Base-by-base conservation (phyloP, 2,113 vertebrate genomes). In the Pardalotus punctatus region DNA sequence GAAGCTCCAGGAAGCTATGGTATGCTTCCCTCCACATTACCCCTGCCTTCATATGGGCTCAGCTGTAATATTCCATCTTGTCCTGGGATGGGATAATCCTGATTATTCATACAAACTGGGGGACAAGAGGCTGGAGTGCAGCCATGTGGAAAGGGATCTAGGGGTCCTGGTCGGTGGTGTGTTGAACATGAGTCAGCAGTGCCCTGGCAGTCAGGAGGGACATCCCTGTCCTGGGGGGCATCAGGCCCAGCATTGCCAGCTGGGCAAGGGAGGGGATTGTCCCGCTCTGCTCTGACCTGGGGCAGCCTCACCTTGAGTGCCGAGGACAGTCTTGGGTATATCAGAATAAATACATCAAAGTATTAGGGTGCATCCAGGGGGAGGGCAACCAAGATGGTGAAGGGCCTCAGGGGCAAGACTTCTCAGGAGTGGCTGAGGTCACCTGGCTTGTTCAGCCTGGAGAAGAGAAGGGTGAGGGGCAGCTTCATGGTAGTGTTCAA, bases 1-100 rank as follows among this genome's bases (percentile, higher is more conserved):
- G 45, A 61, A 69, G 38, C 18, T 54, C 36, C 5, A 6, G 62
- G 22, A 86, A 69, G 36, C 21, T 48, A 2, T 40, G 23, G 16
- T 20, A 14, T 57, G 14, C 12, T 66, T 83, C 47, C 24, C 11
- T 88, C 22, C 16, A 25, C 8, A 2, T 24, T 71, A 16, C 53
- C n/a, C 36, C 36, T 7, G 7, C 22, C 12, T 64, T 47, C 36
- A 9, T 0, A 0, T 14, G 61, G n/a, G 12, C 36, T 70, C 33
- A 43, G n/a, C 22, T 77, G 15, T 62, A 45, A 35, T 27, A n/a
- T 15, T 81, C 25, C 9, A 4, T 70, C 43, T 65, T 6, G 10
- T 12, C 50, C n/a, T 48, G 12, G 54, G 12, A 5, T 18, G 48
- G 14, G 11, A 12, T 14, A 47, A 11, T 79, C 28, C 56, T 62